These are phyloP conservation scores for Podarcis lilfordi DNA, from an alignment of 2,797 vertebrate genomes.

Conservation along the genomic window DNA sequence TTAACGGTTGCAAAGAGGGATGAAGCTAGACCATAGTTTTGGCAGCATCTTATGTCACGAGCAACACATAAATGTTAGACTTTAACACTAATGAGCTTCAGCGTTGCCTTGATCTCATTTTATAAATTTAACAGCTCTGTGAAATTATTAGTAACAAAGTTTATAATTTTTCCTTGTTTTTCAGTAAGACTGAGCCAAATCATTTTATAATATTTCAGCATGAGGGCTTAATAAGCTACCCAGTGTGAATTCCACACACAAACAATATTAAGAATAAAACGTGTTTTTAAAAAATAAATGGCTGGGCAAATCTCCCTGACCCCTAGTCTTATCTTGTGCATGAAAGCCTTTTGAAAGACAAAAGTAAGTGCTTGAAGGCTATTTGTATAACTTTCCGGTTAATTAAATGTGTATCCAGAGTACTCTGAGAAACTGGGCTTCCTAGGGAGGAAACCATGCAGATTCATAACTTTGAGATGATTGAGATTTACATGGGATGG, in stretches of 20 bases:
- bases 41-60: slow-evolving; percentile 24
- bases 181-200: slow-evolving; percentile 44
- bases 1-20: slow-evolving; percentile 8
- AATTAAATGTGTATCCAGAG: background rate
- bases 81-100: background rate
- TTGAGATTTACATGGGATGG: background rate
- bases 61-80: background rate
- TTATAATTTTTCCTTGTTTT: slow-evolving; percentile 16
- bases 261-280: slow-evolving; percentile 42
- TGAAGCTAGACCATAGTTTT: slow-evolving; percentile 8
- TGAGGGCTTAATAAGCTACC: slow-evolving; percentile 58
- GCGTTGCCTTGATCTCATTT: background rate
- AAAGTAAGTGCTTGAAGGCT: slow-evolving; percentile 22
- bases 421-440: slow-evolving; percentile 12
- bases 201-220: slow-evolving; percentile 57
- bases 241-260: slow-evolving; percentile 62
- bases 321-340: slow-evolving; percentile 53
- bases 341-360: slow-evolving; percentile 34
- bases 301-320: slow-evolving; percentile 46
- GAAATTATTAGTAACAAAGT: background rate
- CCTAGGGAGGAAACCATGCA: background rate
- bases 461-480: background rate
- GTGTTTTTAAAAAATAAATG: slow-evolving; percentile 33
- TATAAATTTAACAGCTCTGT: background rate
- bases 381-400: background rate